Evolutionary conservation across 2,113 vertebrate genomes (phyloP), one percentile per base, ranked within the genome.

Genomic region (Pachycephala philippinensis): DNA sequence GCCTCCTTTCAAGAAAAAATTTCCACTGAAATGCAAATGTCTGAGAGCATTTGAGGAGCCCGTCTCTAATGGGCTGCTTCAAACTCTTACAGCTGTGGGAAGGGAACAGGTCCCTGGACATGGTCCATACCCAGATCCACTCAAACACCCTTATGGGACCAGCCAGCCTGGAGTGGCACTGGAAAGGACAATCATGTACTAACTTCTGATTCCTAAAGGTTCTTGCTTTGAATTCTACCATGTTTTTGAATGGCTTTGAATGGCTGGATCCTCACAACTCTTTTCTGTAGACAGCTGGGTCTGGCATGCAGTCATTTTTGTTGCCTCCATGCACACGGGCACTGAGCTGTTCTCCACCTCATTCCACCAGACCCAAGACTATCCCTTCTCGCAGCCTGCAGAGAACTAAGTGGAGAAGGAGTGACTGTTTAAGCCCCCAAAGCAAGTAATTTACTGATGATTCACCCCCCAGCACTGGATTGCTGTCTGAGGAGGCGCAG

Each of bases 261-360:
- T 15, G 27, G 12, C 49, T 5, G 8, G 22, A 20, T 78, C 22
- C 10, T 74, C 63, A 69, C 31, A 50, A 28, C 21, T 42, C 52
- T 52, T 68, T 45, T 13, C 70, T 54, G 22, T 6, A 56, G 44
- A 35, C 16, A 56, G 21, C 18, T 59, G 47, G 18, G 6, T 50
- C 28, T 40, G 71, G 27, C 7, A 5, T 2, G 2, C 11, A 27
- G 50, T 64, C 37, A 44, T 13, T 84, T 27, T 50, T 0, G 0
- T 4, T 70, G 20, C 23, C 20, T 42, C 52, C 9, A 23, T 3
- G n/a, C 28, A 54, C 7, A 50, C 0, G 0, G 4, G 3, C 37
- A n/a, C 39, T 0, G 1, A 79, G 14, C 27, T 42, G 19, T 37
- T 65, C n/a, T 60, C 12, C 5, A 6, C 37, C 19, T 70, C 6